Evolutionary conservation across 2,888 invertebrate species (phyloP), one percentile per base, ranked within the genome.

Genomic region (Yponomeuta malinellus): DNA sequence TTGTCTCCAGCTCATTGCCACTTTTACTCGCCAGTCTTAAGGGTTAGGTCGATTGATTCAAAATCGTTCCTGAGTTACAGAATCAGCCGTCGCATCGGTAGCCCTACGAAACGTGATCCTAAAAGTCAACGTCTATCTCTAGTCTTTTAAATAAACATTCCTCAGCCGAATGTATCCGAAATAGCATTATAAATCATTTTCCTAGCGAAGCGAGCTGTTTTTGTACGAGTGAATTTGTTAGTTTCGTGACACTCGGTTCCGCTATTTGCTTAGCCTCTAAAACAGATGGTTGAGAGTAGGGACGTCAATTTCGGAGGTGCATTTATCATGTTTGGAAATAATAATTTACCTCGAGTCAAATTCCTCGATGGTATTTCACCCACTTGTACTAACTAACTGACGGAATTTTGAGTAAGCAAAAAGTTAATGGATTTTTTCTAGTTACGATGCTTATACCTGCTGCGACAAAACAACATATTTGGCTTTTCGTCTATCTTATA

Each of bases 241-340:
- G 84, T 89, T 88, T 87, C 85, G 83, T 89, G 87, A 89, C 91
- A 88, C 88, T 89, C 90, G 89, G 92, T 92, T 92, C 90, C 91
- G 92, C 88, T 92, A 90, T 92, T 92, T 90, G 89, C 90, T 89
- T 86, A 85, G 83, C 80, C 85, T 88, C 82, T 83, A 79, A 87
- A 89, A 89, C 92, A 92, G 85, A 90, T 91, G 91, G 83, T 73
- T 75, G 74, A 73, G 31, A 12, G 15, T 74, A 69, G 67, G 69
- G 64, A 15, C 29, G 23, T 67, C 43, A 67, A 59, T 59, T 59
- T 59, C 5, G 1, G 52, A 59, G 15, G 52, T 15, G 15, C 71
- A 72, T 90, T 82, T 82, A 89, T 91, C 91, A 90, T 88, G 79
- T 83, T 79, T 65, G 48, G 43, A 80, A 85, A 81, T 84, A 86